A percentile compares a stretch with the other conserved stretches of the same genome.
Evolutionary conservation across 2,113 vertebrate species (phyloP).

Genomic region (Aleadryas rufinucha): DNA sequence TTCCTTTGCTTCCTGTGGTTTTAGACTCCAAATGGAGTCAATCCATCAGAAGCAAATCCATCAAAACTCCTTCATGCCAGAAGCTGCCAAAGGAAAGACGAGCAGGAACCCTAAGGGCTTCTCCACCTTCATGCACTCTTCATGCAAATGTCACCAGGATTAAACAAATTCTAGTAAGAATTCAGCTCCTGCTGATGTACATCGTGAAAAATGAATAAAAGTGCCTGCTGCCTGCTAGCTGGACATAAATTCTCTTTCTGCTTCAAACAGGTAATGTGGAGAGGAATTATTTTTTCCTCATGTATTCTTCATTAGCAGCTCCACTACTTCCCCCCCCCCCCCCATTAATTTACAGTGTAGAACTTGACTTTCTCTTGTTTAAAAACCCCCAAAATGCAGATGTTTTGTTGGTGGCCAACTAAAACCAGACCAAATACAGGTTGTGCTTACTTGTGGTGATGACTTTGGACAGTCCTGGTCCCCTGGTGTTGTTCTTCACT

Average conservation of each 20-base stretch:
- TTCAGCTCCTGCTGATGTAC: not conserved
- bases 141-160: not conserved
- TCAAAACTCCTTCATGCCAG: not conserved
- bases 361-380: not conserved
- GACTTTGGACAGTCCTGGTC: conserved; percentile 83
- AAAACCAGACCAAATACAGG: not conserved
- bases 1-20: not conserved
- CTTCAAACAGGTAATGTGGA: not conserved
- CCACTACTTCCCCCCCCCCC: accelerated
- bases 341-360: not conserved
- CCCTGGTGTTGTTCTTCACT: conserved; percentile 92
- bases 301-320: not conserved
- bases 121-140: not conserved
- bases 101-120: not conserved
- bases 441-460: conserved; percentile 88
- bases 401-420: not conserved
- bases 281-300: not conserved
- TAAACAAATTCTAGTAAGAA: not conserved
- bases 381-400: not conserved
- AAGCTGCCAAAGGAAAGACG: not conserved
- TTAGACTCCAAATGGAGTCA: not conserved
- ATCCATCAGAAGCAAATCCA: not conserved
- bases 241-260: not conserved
- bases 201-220: not conserved
- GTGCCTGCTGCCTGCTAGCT: not conserved